These are phyloP conservation scores for Intellagama lesueurii DNA, from an alignment of 2,797 vertebrate species.

Conservation along the genomic window DNA sequence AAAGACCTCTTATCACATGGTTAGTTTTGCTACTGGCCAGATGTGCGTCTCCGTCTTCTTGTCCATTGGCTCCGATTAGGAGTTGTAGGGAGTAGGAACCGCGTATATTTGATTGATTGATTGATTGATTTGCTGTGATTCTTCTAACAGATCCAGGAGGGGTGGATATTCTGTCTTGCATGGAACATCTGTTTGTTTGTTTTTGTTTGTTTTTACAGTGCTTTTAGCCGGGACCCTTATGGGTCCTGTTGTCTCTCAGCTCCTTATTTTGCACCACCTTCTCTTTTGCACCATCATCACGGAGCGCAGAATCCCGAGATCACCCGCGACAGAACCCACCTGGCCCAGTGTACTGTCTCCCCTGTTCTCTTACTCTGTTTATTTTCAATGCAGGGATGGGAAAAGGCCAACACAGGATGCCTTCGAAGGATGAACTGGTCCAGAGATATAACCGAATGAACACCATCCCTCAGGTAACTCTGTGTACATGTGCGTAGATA, in stretches of 20 bases:
- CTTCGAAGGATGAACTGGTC: constrained; percentile 97
- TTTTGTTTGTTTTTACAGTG: not conserved
- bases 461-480: constrained; percentile 93
- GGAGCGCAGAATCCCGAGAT: not conserved
- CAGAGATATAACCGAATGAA: constrained; percentile 99
- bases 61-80: too few relatives aligned
- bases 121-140: too few relatives aligned
- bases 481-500: too few relatives aligned
- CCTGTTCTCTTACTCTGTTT: not conserved
- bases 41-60: too few relatives aligned
- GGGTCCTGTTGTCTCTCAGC: not conserved
- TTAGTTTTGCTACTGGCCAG: too few relatives aligned
- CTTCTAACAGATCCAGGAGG: too few relatives aligned
- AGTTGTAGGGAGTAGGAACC: too few relatives aligned
- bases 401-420: constrained; percentile 99
- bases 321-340: not conserved
- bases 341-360: too few relatives aligned
- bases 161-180: too few relatives aligned
- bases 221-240: not conserved
- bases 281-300: not conserved
- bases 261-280: not conserved
- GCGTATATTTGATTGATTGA: too few relatives aligned
- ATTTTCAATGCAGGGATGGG: constrained; percentile 89
- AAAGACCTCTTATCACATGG: too few relatives aligned
- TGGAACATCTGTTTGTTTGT: too few relatives aligned